Evolutionary conservation across 2,888 invertebrate genomes (phyloP).

Genomic region (Agriopis leucophaearia): DNA sequence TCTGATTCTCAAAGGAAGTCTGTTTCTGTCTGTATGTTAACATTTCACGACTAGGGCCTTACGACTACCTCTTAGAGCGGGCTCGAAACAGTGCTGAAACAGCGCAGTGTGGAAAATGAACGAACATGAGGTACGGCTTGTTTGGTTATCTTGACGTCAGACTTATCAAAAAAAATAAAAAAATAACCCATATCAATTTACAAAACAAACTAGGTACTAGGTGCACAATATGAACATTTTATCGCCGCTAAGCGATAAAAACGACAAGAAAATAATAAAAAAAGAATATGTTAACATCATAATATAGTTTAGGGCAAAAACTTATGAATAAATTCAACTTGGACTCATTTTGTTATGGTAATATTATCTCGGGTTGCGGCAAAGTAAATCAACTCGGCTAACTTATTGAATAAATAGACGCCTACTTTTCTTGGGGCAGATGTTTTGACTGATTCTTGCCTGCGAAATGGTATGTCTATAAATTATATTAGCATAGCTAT

Average conservation of each 20-base stretch:
- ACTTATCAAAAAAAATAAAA: not conserved
- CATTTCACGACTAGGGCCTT: too few relatives aligned
- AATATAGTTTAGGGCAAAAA: constrained; percentile 34
- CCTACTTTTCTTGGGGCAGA: constrained; percentile 11
- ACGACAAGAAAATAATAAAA: constrained; percentile 29
- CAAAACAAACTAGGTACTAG: constrained; percentile 13
- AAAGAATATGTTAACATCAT: constrained; percentile 31
- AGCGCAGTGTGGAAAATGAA: too few relatives aligned
- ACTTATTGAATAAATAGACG: constrained; percentile 41
- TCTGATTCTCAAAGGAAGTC: too few relatives aligned
- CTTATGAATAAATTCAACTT: constrained; percentile 46
- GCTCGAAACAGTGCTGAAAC: too few relatives aligned
- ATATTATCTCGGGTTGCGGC: constrained; percentile 38
- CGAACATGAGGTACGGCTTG: too few relatives aligned
- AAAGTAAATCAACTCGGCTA: constrained; percentile 37
- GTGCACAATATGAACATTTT: constrained; percentile 7
- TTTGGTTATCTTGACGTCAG: too few relatives aligned
- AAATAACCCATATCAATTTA: not conserved
- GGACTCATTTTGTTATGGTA: constrained; percentile 42
- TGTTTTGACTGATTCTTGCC: constrained; percentile 9
- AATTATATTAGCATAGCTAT: not conserved
- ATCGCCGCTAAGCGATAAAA: constrained; percentile 27
- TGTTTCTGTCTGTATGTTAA: too few relatives aligned
- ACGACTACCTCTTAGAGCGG: too few relatives aligned
- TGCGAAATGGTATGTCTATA: not conserved